Conservation (phyloP, 2,113 vertebrate species). For the Notarius lentiginosus region DNA sequence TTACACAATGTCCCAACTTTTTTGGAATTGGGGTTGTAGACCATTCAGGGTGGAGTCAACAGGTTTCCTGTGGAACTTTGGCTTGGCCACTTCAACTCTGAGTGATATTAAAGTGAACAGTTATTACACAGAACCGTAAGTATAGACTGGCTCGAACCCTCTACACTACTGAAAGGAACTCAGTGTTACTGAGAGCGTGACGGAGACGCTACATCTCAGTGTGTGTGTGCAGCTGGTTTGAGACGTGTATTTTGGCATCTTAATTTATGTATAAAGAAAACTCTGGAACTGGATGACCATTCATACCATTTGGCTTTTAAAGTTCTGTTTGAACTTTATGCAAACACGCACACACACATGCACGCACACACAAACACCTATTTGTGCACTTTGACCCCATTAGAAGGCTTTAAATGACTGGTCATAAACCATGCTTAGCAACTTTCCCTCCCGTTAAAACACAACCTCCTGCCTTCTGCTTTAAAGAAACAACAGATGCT, state of each 20-base stretch:
- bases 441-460: conserved; percentile 28
- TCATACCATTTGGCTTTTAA: conserved; percentile 9
- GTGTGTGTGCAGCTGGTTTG: conserved; percentile 25
- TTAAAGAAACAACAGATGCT: conserved; percentile 41
- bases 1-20: too few species aligned
- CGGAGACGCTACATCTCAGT: not conserved
- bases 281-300: conserved; percentile 21
- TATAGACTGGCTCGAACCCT: not conserved
- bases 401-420: conserved; percentile 11
- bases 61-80: not conserved
- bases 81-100: not conserved
- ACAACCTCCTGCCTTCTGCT: conserved; percentile 18
- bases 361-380: conserved; percentile 14
- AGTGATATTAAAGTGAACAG: not conserved
- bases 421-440: conserved; percentile 34
- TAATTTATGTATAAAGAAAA: conserved; percentile 33
- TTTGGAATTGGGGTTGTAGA: too few species aligned
- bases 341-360: conserved; percentile 3
- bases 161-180: not conserved
- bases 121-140: not conserved
- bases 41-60: not conserved
- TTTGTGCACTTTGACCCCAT: conserved; percentile 24
- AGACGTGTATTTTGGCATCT: conserved; percentile 38
- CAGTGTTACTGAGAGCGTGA: not conserved
- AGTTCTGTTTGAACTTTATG: not conserved